A percentile compares a stretch with the other conserved stretches of the same genome.
These are phyloP conservation scores for Cantharis flavilabris DNA, from an alignment of 2,888 invertebrate genomes.

Conservation along the genomic window DNA sequence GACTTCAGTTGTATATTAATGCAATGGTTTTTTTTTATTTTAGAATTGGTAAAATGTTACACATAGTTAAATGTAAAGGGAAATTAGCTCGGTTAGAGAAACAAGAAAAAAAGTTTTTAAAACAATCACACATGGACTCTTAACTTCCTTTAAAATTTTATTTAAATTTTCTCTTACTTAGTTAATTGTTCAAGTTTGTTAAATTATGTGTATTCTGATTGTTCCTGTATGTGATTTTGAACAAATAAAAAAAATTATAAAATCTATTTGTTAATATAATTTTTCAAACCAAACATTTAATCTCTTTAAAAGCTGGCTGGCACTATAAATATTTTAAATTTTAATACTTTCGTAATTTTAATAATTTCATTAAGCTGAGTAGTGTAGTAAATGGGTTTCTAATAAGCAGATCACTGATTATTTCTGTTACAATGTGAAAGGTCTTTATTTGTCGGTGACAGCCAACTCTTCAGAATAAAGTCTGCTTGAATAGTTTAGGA, in stretches of 20 bases:
- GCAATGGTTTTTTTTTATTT: not conserved
- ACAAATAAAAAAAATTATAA: not conserved
- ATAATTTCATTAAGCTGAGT: too few species aligned
- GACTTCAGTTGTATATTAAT: not conserved
- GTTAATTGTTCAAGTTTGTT: not conserved
- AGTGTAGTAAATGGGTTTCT: too few species aligned
- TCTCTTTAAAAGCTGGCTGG: too few species aligned
- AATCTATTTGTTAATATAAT: not conserved
- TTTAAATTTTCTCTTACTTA: not conserved
- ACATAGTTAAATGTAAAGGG: not conserved
- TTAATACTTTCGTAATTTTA: too few species aligned
- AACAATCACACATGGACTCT: not conserved
- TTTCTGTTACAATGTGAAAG: too few species aligned
- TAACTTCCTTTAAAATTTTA: not conserved
- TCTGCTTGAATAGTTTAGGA: too few species aligned
- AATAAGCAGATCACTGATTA: too few species aligned
- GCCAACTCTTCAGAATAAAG: too few species aligned
- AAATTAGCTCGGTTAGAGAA: not conserved
- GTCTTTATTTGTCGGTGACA: too few species aligned
- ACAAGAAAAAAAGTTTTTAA: not conserved
- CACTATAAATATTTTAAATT: too few species aligned
- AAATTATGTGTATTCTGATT: not conserved
- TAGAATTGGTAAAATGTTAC: not conserved
- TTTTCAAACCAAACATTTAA: not conserved
- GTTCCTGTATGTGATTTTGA: not conserved